Evolutionary conservation across 2,113 vertebrate genomes (phyloP), one percentile per base, ranked within the genome.

Genomic region (Phoenicopterus ruber): DNA sequence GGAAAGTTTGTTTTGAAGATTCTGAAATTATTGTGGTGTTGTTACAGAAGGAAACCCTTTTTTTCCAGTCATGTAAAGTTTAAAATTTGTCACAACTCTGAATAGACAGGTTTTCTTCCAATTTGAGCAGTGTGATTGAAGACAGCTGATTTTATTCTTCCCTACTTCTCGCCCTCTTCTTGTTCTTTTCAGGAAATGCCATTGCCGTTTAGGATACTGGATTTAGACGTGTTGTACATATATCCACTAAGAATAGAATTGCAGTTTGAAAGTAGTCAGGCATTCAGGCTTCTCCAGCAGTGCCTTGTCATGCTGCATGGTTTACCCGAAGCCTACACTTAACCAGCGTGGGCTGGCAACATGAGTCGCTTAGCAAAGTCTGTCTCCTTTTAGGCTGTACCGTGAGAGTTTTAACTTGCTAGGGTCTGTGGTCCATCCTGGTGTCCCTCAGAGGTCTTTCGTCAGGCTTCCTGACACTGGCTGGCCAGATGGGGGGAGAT

Each of bases 301-400:
- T 50, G 46, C 81, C 59, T 26, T 73, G 61, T 78, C 63, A 26
- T 73, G 46, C 74, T 86, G 61, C 50, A 13, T 58, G 76, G 70
- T 81, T 83, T 96, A 88, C 92, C 80, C 89, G 38, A 96, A 96
- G 63, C 94, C 79, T 82, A 28, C 84, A 49, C 29, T 83, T 96
- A 96, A 83, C 90, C 82, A 83, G 28, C 63, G 59, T 96, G 94
- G 94, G 79, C 63, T 96, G 92, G 91, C 94, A 80, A 82, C 44
- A 6, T 19, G 93, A 97, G 61, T 91, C 74, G 13, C 22, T 63
- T 76, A 44, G 76, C 93, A 92, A 57, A 82, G 11, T 62, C 71
- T 87, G 67, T 62, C 65, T 93, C 42, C 19, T 89, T 86, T 94
- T 89, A 71, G 80, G 76, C 58, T 93, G 42, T 71, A 89, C 52